Evolutionary conservation across 2,113 vertebrate genomes (phyloP).

Genomic region (Hippocampus guttulatus): DNA sequence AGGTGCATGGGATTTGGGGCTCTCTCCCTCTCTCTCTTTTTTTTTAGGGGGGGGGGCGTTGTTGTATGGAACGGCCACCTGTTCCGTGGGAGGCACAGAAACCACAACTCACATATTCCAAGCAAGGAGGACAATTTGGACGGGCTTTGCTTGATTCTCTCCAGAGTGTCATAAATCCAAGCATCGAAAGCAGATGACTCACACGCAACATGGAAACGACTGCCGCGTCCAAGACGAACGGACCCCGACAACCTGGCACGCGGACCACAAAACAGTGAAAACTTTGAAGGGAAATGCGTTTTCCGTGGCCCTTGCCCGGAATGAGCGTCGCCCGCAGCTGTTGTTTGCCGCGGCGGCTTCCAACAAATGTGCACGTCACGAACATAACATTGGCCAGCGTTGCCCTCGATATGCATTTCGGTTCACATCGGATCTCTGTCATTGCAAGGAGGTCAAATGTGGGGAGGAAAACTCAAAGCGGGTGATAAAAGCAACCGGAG

Average conservation of each 20-base stretch:
- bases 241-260: background rate
- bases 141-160: slow-evolving; percentile 32
- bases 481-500: slow-evolving; percentile 34
- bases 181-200: slow-evolving; percentile 29
- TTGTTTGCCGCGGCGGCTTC: slow-evolving; percentile 6
- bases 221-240: slow-evolving; percentile 18
- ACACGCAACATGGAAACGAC: slow-evolving; percentile 37
- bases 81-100: slow-evolving; percentile 31
- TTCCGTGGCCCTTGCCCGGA: slow-evolving; percentile 43
- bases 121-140: slow-evolving; percentile 9
- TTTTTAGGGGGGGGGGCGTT: background rate
- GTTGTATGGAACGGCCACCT: slow-evolving; percentile 53
- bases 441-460: slow-evolving; percentile 24
- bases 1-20: slow-evolving; percentile 71
- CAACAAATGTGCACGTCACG: background rate
- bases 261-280: slow-evolving; percentile 11
- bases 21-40: slow-evolving; percentile 5
- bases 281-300: slow-evolving; percentile 45
- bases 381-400: background rate
- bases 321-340: slow-evolving; percentile 52
- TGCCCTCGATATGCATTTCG: background rate
- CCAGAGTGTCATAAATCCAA: slow-evolving; percentile 45
- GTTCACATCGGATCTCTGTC: slow-evolving; percentile 8
- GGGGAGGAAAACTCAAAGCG: slow-evolving; percentile 20
- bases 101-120: slow-evolving; percentile 35